Conservation (phyloP, 1,140 invertebrate genomes). For the Myzus persicae region DNA sequence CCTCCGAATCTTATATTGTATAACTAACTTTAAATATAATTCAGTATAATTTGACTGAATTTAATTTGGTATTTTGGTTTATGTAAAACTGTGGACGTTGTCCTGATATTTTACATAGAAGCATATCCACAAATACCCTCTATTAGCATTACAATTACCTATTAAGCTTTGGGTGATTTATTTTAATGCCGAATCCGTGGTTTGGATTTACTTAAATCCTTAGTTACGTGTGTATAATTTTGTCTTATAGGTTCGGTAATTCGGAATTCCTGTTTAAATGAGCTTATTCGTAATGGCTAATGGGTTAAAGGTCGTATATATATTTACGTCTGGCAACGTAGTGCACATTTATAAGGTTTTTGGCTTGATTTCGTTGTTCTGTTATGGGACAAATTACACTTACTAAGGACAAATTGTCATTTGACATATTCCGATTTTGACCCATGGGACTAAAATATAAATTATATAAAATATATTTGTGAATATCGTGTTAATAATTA, state of each 20-base stretch:
- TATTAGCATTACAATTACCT: slow-evolving; percentile 36
- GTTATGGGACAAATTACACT: background rate
- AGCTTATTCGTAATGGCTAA: slow-evolving; percentile 38
- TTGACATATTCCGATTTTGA: background rate
- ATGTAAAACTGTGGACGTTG: background rate
- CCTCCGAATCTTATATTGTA: background rate
- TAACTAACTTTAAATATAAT: background rate
- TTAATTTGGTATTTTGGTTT: background rate
- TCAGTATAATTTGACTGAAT: background rate
- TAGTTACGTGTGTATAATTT: slow-evolving; percentile 22
- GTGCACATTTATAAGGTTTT: background rate
- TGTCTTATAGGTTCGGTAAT: slow-evolving; percentile 24
- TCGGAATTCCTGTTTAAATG: background rate
- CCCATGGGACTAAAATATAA: background rate
- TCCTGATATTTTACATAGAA: background rate
- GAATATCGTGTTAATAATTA: background rate
- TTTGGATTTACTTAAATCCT: slow-evolving; percentile 43
- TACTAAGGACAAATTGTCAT: slow-evolving; percentile 11
- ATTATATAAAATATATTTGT: background rate
- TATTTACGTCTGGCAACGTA: background rate
- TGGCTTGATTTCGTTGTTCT: slow-evolving; percentile 14
- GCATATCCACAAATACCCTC: slow-evolving; percentile 11
- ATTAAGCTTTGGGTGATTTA: slow-evolving; percentile 31
- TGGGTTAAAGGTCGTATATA: background rate
- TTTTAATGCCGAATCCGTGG: slow-evolving; percentile 15